A percentile compares a stretch with the other conserved stretches of the same genome.
Conservation (phyloP, 2,797 vertebrate genomes). For the Macropodus opercularis region DNA sequence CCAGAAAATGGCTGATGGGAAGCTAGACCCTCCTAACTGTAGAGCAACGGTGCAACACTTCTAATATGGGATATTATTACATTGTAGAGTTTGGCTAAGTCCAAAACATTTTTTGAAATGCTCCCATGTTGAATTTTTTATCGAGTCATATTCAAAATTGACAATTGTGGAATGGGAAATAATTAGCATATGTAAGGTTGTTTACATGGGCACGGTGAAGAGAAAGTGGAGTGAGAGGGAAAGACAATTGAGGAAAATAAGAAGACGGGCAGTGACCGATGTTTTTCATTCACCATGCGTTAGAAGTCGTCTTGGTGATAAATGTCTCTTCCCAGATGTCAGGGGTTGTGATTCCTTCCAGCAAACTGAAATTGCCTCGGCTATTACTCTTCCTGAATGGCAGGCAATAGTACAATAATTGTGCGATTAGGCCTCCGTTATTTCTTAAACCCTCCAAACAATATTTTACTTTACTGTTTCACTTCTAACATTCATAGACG, state of each 20-base stretch:
- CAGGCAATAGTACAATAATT: constrained; percentile 46
- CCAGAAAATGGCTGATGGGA: too few relatives aligned
- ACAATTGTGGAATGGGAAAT: neutral
- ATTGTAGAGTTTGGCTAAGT: neutral
- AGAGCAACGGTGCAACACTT: too few relatives aligned
- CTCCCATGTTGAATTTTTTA: neutral
- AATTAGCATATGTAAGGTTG: too few relatives aligned
- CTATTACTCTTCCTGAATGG: constrained; percentile 48
- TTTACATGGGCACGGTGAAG: constrained; percentile 1
- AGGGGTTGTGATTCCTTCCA: constrained; percentile 34
- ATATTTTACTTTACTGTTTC: constrained; percentile 30
- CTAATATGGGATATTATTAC: too few relatives aligned
- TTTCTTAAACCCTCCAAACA: constrained; percentile 40
- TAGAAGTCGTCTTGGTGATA: constrained; percentile 35
- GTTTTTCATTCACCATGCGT: constrained; percentile 17
- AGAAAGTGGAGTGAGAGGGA: constrained; percentile 1
- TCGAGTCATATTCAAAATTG: neutral
- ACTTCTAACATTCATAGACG: constrained; percentile 13
- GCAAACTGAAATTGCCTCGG: constrained; percentile 44
- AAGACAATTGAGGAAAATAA: constrained; percentile 7
- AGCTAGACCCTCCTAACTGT: too few relatives aligned
- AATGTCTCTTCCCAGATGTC: constrained; percentile 49
- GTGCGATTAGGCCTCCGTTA: constrained; percentile 47
- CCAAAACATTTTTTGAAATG: constrained; percentile 2
- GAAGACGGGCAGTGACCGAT: neutral